A percentile compares a stretch with the other conserved stretches of the same genome.
These are phyloP conservation scores for Machaerirhynchus nigripectus DNA, from an alignment of 2,113 vertebrate genomes.

Conservation along the genomic window DNA sequence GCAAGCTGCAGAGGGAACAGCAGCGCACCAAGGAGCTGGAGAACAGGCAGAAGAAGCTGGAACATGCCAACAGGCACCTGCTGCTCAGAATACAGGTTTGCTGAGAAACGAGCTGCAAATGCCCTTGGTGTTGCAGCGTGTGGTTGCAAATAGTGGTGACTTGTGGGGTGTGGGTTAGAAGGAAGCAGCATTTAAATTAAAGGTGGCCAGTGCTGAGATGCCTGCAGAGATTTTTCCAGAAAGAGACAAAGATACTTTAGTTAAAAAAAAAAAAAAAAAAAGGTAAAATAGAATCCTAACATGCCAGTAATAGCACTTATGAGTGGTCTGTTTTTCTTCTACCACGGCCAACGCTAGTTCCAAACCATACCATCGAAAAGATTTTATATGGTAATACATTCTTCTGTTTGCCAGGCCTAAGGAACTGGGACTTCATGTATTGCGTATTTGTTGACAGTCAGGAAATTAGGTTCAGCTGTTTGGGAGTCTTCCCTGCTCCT, in stretches of 20 bases:
- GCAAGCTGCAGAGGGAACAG: conserved; percentile 92
- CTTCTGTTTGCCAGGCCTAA: background rate
- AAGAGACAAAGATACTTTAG: background rate
- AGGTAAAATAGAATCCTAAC: background rate
- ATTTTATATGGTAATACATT: background rate
- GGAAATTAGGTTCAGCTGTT: background rate
- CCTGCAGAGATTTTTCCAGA: background rate
- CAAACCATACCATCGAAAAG: background rate
- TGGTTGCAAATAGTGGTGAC: background rate
- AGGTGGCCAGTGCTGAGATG: background rate
- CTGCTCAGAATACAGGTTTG: conserved; percentile 94
- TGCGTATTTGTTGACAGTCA: background rate
- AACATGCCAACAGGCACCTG: conserved; percentile 91
- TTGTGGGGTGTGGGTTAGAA: background rate
- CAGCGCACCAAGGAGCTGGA: conserved; percentile 94
- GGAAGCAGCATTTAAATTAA: accelerated
- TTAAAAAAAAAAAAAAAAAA: background rate
- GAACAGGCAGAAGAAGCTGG: conserved; percentile 92
- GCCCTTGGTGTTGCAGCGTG: background rate
- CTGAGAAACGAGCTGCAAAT: background rate
- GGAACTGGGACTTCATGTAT: background rate
- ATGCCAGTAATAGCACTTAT: background rate
- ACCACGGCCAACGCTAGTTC: accelerated
- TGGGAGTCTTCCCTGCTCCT: background rate
- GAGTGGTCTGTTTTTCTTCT: background rate